phyloP scores from a whole-genome alignment of 1,140 invertebrate species.

The Caenorhabditis inopinata region DNA sequence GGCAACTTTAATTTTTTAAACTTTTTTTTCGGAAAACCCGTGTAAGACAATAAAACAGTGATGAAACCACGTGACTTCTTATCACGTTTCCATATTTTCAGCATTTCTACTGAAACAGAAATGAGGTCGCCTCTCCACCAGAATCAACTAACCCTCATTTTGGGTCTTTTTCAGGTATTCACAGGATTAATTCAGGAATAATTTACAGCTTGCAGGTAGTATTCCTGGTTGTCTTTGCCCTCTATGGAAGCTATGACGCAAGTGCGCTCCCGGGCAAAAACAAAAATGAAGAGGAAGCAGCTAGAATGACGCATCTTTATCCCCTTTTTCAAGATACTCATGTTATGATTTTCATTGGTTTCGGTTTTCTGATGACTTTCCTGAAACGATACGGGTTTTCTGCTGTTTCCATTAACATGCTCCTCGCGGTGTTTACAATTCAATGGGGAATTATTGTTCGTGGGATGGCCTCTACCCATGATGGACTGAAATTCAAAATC shows the following conservation, averaged over 20 bases:
- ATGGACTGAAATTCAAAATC: constrained; percentile 55
- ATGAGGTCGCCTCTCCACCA: constrained; percentile 49
- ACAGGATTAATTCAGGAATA: no score
- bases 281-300: not conserved
- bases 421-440: constrained; percentile 70
- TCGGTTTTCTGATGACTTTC: constrained; percentile 94
- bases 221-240: constrained; percentile 47
- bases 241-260: constrained; percentile 42
- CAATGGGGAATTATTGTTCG: constrained; percentile 56
- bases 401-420: constrained; percentile 81
- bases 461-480: constrained; percentile 53
- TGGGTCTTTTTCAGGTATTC: constrained; percentile 48
- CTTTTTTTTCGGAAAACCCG: constrained; percentile 1
- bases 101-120: constrained; percentile 26
- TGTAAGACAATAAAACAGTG: not conserved
- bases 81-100: constrained; percentile 38
- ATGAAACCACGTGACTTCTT: constrained; percentile 8
- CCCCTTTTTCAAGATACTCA: constrained; percentile 64
- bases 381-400: constrained; percentile 85
- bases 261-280: constrained; percentile 10
- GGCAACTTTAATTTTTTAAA: not conserved
- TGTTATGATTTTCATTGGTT: constrained; percentile 82
- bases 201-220: constrained; percentile 3
- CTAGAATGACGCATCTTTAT: constrained; percentile 25
- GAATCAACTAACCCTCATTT: constrained; percentile 45